phyloP scores from a whole-genome alignment of 2,113 vertebrate species.

The Otus sunia region DNA sequence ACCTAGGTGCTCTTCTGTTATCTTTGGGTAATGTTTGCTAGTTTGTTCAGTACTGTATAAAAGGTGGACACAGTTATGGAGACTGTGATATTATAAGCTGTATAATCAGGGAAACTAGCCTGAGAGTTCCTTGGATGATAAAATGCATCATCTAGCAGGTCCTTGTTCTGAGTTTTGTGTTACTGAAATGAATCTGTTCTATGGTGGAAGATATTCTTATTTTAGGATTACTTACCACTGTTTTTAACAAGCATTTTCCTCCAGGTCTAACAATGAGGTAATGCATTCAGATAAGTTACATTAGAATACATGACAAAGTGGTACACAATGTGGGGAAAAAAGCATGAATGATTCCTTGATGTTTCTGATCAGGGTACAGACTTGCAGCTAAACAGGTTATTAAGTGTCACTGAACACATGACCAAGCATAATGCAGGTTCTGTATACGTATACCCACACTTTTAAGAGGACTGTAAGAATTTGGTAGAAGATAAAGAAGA shows the following conservation, averaged over 20 bases:
- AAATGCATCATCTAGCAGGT: neutral
- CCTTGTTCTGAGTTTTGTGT: neutral
- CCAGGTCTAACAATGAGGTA: neutral
- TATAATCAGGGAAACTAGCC: neutral
- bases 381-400: neutral
- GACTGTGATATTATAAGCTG: neutral
- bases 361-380: neutral
- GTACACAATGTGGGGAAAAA: neutral
- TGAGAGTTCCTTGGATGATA: neutral
- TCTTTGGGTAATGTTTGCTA: neutral
- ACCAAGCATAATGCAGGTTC: neutral
- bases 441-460: neutral
- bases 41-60: neutral
- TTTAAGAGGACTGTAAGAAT: neutral
- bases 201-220: neutral
- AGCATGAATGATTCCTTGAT: neutral
- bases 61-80: neutral
- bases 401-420: neutral
- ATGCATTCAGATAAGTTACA: neutral
- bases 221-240: neutral
- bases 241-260: neutral
- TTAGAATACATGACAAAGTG: neutral
- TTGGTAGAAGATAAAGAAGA: neutral
- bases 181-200: neutral
- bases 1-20: neutral